Base-by-base conservation (phyloP, 1,140 invertebrate species). In the Hypothenemus hampei region DNA sequence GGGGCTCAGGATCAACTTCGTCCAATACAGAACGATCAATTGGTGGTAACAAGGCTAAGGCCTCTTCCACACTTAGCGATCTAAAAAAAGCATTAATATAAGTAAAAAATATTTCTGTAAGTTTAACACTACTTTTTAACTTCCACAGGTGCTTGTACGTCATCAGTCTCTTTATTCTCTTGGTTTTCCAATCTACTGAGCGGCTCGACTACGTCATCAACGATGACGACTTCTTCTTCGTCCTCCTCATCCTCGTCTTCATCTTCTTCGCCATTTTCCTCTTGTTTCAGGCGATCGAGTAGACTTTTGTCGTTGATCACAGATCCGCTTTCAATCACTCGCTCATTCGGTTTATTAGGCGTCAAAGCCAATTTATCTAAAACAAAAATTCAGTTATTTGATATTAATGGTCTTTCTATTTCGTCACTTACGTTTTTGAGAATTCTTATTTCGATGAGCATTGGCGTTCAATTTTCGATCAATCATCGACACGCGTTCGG, bases 401-500 rank as follows among this genome's bases (percentile, higher is more conserved):
- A 21, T 23, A 23, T 20, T n/a, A 21, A 43, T 23, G 40, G 22
- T 22, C 18, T 13, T 2, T 24, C 54, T 15, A 49, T 29, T 29
- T 2, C 50, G 47, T 13, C 43, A 60, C 36, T 61, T 63, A 47
- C 59, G 60, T 26, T 58, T 61, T 39, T 68, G 63, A 47, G 61
- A 63, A 57, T 68, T 67, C 46, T 67, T 70, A 43, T 64, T 65
- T 24, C 67, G 58, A 46, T 64, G 66, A 1, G 66, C 58, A 45
- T 65, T 69, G 11, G 69, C 64, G 37, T 71, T 69, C 15, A 71
- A 57, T 43, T 68, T 69, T 55, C 67, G 67, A 55, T 72, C 70
- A 41, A 72, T 72, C 13, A 70, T 66, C 3, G 68, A 70, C 6
- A 72, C 68, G 11, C 70, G 47, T 50, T 72, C 69, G 0, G 69